A percentile compares a stretch with the other conserved stretches of the same genome.
phyloP scores from a whole-genome alignment of 2,888 invertebrate species.

The Biston betularia region DNA sequence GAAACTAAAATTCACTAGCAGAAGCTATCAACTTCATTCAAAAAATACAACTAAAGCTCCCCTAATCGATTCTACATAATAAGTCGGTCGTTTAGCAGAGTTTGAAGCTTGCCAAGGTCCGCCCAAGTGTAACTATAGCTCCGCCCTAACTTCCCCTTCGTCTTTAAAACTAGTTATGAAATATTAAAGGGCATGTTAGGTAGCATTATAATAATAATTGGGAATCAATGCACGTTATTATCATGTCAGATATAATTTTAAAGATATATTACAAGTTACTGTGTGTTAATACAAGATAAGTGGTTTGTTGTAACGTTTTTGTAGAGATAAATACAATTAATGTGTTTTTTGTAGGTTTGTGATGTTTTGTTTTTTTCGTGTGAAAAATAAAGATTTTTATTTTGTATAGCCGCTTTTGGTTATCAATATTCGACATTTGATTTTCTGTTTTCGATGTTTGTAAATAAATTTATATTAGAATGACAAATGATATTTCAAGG shows the following conservation, averaged over 20 bases:
- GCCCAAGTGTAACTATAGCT: conserved; percentile 50
- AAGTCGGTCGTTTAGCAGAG: neutral
- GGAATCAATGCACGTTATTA: conserved; percentile 80
- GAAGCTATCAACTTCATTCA: neutral
- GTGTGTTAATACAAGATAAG: conserved; percentile 50
- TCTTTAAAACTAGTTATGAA: conserved; percentile 72
- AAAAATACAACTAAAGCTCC: neutral
- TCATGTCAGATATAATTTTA: conserved; percentile 79
- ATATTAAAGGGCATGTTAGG: conserved; percentile 71
- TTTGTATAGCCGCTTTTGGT: too few species aligned
- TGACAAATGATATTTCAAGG: too few species aligned
- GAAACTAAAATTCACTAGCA: neutral
- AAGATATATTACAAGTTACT: conserved; percentile 50
- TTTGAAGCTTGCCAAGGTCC: conserved; percentile 30
- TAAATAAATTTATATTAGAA: too few species aligned
- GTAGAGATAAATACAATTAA: conserved; percentile 27
- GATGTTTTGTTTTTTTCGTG: conserved; percentile 28
- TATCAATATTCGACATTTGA: too few species aligned
- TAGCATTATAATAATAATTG: conserved; percentile 75
- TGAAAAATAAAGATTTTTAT: too few species aligned
- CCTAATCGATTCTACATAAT: neutral
- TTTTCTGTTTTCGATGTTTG: too few species aligned
- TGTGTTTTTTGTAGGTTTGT: conserved; percentile 36
- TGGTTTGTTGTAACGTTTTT: conserved; percentile 64
- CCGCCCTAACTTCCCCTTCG: conserved; percentile 65